Conservation (phyloP, 2,113 vertebrate species). For the Columba janthina region DNA sequence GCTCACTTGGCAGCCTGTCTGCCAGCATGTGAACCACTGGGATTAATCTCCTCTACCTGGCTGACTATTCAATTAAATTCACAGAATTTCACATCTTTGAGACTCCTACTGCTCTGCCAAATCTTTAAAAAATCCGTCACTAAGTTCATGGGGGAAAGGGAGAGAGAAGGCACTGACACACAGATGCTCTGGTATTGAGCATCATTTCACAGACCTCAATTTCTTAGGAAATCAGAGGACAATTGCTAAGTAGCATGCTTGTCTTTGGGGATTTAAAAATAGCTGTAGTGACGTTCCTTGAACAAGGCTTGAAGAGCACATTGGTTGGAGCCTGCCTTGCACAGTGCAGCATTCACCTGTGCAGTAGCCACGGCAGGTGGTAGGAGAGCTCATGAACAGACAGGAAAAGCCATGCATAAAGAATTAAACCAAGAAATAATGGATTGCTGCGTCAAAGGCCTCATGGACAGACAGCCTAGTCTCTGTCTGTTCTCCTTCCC, state of each 20-base stretch:
- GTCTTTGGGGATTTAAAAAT: not conserved
- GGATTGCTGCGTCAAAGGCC: too few species aligned
- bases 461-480: not conserved
- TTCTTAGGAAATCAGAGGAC: not conserved
- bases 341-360: not conserved
- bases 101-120: not conserved
- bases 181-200: not conserved
- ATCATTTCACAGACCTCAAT: not conserved
- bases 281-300: not conserved
- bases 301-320: rapidly evolving
- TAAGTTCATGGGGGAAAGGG: not conserved
- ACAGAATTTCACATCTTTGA: not conserved
- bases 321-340: not conserved
- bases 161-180: not conserved
- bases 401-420: not conserved
- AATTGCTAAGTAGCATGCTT: not conserved
- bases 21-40: not conserved
- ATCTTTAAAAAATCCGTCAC: not conserved
- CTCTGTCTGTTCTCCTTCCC: not conserved
- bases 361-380: rapidly evolving
- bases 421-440: too few species aligned
- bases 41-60: not conserved
- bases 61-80: not conserved
- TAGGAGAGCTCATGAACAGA: not conserved
- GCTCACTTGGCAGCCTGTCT: not conserved